Conservation (phyloP, 2,888 invertebrate genomes). For the Zaprionus lineosus region DNA sequence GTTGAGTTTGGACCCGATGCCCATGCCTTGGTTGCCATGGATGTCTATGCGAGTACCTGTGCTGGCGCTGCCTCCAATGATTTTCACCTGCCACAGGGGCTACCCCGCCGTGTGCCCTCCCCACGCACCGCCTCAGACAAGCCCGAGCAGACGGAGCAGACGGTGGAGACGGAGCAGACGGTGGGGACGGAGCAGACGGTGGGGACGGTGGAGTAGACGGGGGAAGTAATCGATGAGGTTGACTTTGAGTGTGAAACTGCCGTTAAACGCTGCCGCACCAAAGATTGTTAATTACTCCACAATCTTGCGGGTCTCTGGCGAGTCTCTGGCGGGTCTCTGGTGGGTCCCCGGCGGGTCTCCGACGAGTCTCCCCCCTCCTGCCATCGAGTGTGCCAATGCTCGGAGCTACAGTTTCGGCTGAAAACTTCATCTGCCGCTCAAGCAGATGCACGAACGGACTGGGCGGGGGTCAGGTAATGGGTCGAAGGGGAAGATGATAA, state of each 20-base stretch:
- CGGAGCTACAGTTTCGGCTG: background rate
- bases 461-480: no score
- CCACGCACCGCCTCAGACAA: background rate
- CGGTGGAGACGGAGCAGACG: no score
- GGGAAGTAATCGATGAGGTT: conserved; percentile 59
- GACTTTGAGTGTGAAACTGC: conserved; percentile 41
- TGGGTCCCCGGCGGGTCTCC: no score
- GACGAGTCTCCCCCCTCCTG: no score
- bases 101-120: background rate
- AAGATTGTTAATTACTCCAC: conserved; percentile 63
- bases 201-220: no score
- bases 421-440: no score
- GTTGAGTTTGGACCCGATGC: no score
- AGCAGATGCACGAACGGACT: no score
- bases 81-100: conserved; percentile 55
- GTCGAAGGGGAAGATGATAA: background rate
- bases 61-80: conserved; percentile 41
- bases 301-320: conserved; percentile 8
- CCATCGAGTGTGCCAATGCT: background rate
- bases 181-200: no score
- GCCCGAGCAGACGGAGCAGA: no score
- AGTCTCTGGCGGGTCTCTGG: no score
- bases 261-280: conserved; percentile 57
- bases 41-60: background rate
- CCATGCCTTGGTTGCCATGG: no score